Evolutionary conservation across 2,797 vertebrate species (phyloP).

Genomic region (Phrynocephalus vlangalii): DNA sequence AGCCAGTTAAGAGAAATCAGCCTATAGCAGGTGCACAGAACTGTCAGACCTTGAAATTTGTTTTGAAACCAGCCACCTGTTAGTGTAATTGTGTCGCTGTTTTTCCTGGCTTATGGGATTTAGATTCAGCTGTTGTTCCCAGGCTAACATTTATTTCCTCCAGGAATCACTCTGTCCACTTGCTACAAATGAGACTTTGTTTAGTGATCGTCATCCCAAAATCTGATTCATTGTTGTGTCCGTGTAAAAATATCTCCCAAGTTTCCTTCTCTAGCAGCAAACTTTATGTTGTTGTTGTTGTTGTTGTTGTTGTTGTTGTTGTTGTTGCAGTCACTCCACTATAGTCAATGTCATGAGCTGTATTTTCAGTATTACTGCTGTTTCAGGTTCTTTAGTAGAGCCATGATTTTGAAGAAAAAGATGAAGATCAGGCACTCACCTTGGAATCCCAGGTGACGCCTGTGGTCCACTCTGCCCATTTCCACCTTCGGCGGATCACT

Average conservation of each 20-base stretch:
- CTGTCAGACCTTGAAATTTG: slow-evolving; percentile 80
- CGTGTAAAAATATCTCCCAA: slow-evolving; percentile 32
- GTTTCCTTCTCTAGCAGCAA: slow-evolving; percentile 32
- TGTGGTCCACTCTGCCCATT: too few species aligned
- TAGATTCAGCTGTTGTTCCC: slow-evolving; percentile 83
- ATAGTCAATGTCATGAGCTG: slow-evolving; percentile 24
- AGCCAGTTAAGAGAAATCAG: slow-evolving; percentile 72
- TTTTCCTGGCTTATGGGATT: slow-evolving; percentile 87
- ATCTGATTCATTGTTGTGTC: slow-evolving; percentile 56
- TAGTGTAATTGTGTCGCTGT: slow-evolving; percentile 83
- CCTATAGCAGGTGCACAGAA: slow-evolving; percentile 76
- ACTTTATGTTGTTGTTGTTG: slow-evolving; percentile 20
- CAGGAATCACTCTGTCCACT: slow-evolving; percentile 75
- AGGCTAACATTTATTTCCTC: slow-evolving; percentile 87
- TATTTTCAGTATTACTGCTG: background rate
- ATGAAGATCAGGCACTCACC: too few species aligned
- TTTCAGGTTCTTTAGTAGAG: background rate
- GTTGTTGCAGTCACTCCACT: slow-evolving; percentile 14
- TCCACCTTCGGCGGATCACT: too few species aligned
- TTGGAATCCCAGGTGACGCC: too few species aligned
- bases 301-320: too few species aligned
- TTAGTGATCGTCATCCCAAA: slow-evolving; percentile 55
- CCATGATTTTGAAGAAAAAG: background rate
- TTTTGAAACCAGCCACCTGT: slow-evolving; percentile 83
- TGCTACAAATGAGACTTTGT: slow-evolving; percentile 65